Evolutionary conservation across 2,888 invertebrate species (phyloP).

Genomic region (Furcula furcula): DNA sequence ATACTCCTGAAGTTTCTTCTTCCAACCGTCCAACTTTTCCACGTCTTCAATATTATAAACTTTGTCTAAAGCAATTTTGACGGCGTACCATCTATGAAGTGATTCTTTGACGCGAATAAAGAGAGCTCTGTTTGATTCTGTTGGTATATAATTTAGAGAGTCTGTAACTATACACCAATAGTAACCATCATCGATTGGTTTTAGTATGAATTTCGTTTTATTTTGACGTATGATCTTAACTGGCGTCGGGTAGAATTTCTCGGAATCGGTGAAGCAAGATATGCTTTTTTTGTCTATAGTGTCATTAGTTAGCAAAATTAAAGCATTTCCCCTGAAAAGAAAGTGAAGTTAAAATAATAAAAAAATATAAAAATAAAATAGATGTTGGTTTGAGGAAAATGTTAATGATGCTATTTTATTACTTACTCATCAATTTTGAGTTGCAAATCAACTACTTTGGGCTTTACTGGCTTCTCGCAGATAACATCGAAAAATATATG

Average conservation of each 20-base stretch:
- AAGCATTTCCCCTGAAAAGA: constrained; percentile 50
- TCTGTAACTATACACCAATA: constrained; percentile 69
- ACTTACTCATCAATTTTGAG: constrained; percentile 53
- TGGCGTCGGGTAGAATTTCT: constrained; percentile 42
- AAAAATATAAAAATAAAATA: no score
- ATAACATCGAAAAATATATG: constrained; percentile 62
- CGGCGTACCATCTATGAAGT: constrained; percentile 47
- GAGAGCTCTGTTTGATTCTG: constrained; percentile 57
- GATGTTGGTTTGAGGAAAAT: no score
- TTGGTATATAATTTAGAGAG: constrained; percentile 40
- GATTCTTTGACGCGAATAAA: constrained; percentile 53
- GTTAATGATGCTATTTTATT: no score
- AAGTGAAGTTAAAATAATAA: no score
- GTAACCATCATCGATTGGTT: constrained; percentile 56
- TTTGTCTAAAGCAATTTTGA: constrained; percentile 42
- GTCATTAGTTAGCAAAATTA: constrained; percentile 45
- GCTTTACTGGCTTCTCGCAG: constrained; percentile 57
- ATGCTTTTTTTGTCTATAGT: constrained; percentile 43
- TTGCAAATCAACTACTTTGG: constrained; percentile 42
- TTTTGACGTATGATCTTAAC: constrained; percentile 40
- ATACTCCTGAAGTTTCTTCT: constrained; percentile 53
- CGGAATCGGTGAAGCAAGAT: constrained; percentile 65
- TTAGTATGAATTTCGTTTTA: constrained; percentile 40
- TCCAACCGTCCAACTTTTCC: constrained; percentile 37
- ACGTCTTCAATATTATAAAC: constrained; percentile 29